Evolutionary conservation across 2,888 invertebrate genomes (phyloP), one percentile per base, ranked within the genome.

Genomic region (Thereva nobilitata): DNA sequence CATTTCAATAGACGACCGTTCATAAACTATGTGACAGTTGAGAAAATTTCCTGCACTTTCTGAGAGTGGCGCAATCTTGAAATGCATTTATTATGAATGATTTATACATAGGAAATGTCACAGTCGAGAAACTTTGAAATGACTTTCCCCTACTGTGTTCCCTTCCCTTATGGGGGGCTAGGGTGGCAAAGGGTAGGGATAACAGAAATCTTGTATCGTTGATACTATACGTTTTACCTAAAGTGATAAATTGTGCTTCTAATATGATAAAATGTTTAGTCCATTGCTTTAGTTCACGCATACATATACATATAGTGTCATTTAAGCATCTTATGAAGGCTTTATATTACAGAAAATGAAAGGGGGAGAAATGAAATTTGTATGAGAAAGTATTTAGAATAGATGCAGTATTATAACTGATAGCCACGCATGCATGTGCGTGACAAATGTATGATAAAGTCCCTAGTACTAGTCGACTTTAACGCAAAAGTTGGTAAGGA

Each of bases 71-170:
- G 49, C 59, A 59, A 59, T 59, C 59, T 59, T 12, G 47, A 10
- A 59, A 44, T 59, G 59, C 59, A 59, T 59, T 59, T 59, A 59
- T 59, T 59, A 59, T 49, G 49, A 59, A 59, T 59, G 59, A 59
- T 59, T 59, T 59, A 59, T 59, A 59, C 59, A 59, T 47, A 23
- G 38, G 38, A 38, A 1, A 10, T 59, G 59, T 59, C 59, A 59
- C 38, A 9, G 12, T n/a, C 47, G 9, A 47, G 47, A 59, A 59
- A 59, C 23, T 49, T 47, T 9, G 44, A 23, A 9, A 10, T 49
- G 53, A 37, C 10, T 9, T 34, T 12, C 12, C 49, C 49, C 50
- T n/a, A 47, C 10, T 38, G n/a, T 34, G 37, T 2, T 23, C 47
- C 5, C 4, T 2, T 23, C 47, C 5, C 4, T 47, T 10, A n/a